Conservation (phyloP, 2,113 vertebrate species). For the Jaculus jaculus region DNA sequence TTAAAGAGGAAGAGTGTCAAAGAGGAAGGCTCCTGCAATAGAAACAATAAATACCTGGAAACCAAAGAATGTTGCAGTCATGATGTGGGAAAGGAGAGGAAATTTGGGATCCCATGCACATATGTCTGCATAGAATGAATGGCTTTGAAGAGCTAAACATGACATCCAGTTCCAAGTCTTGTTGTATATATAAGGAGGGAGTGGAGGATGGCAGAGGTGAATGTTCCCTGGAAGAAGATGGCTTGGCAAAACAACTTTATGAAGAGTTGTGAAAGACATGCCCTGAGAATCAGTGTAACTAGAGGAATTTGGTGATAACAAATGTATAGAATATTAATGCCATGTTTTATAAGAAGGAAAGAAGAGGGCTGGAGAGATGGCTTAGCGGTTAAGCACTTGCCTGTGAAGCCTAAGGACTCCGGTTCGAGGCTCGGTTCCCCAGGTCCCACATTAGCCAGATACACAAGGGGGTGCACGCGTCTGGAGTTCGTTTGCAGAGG, state of each 20-base stretch:
- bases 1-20: not conserved
- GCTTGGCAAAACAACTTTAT: not conserved
- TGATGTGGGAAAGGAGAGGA: not conserved
- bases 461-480: too few relatives aligned
- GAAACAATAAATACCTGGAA: not conserved
- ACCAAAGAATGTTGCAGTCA: not conserved
- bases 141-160: not conserved
- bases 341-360: not conserved
- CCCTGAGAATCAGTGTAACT: not conserved
- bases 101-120: not conserved
- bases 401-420: too few relatives aligned
- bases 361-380: too few relatives aligned
- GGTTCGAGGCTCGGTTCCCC: too few relatives aligned
- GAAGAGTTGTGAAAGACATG: not conserved
- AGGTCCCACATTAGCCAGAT: too few relatives aligned
- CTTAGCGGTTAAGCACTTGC: too few relatives aligned
- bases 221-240: not conserved
- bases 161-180: not conserved
- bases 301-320: not conserved
- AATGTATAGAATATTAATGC: not conserved
- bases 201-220: not conserved
- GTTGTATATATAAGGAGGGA: not conserved
- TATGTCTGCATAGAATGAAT: not conserved
- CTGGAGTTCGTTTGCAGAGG: too few relatives aligned
- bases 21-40: not conserved